Conservation (phyloP, 2,888 invertebrate genomes). For the Agonopterix subpropinquella region DNA sequence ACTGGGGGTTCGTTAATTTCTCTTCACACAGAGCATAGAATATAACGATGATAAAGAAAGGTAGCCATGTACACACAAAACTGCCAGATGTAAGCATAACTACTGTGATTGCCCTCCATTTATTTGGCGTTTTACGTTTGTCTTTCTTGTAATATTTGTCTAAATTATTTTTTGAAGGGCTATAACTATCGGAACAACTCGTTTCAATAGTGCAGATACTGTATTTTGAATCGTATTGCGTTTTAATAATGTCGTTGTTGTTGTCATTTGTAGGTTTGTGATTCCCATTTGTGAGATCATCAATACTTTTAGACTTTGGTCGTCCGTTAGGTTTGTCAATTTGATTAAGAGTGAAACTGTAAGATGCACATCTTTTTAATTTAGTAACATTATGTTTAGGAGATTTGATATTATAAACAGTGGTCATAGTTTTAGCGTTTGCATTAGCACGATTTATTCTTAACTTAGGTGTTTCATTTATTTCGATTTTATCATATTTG, state of each 20-base stretch:
- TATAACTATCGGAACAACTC: slow-evolving; percentile 16
- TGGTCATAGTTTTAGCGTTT: slow-evolving; percentile 9
- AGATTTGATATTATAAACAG: slow-evolving; percentile 5
- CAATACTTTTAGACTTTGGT: slow-evolving; percentile 42
- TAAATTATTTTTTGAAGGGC: slow-evolving; percentile 6
- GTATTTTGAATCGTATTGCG: slow-evolving; percentile 33
- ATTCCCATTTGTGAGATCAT: slow-evolving; percentile 30
- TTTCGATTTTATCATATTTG: slow-evolving; percentile 7
- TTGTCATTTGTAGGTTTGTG: slow-evolving; percentile 13
- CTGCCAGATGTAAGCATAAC: slow-evolving; percentile 78
- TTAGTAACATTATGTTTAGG: slow-evolving; percentile 15
- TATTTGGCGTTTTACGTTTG: slow-evolving; percentile 53
- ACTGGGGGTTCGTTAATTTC: slow-evolving; percentile 54
- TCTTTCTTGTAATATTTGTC: slow-evolving; percentile 10
- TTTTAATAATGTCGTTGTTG: slow-evolving; percentile 13
- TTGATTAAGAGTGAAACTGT: slow-evolving; percentile 23
- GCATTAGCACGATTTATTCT: slow-evolving; percentile 47
- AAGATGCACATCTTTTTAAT: slow-evolving; percentile 49
- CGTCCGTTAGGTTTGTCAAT: slow-evolving; percentile 11
- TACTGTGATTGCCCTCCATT: slow-evolving; percentile 78
- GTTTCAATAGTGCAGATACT: slow-evolving; percentile 47
- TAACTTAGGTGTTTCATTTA: slow-evolving; percentile 29
- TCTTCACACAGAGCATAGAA: slow-evolving; percentile 72
- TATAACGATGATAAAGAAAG: slow-evolving; percentile 75
- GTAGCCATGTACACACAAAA: slow-evolving; percentile 78